Base-by-base conservation (phyloP, 2,888 invertebrate genomes). In the Dicranocentrus wangi region DNA sequence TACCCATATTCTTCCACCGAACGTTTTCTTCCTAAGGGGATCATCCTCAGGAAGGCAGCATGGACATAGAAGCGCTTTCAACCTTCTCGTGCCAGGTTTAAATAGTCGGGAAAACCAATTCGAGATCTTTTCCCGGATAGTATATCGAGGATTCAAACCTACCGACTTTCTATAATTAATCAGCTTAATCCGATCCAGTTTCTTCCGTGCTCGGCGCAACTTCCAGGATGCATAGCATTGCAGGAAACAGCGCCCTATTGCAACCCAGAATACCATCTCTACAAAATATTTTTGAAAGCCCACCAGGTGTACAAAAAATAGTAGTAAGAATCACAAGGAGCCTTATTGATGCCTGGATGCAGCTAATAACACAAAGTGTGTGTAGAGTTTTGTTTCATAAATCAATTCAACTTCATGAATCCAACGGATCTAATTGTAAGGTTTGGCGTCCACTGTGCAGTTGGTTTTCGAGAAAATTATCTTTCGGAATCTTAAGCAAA, bases 161-260 rank as follows among this genome's bases (percentile, higher is more conserved):
- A 77, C 23, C 21, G 78, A 75, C 39, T 70, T 53, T 58, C 85
- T 51, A 55, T 86, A 86, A 7, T 82, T 82, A 68, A 84, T 85
- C n/a, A 82, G 3, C 58, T 86, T 86, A 7, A 83, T 85, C 25
- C 75, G 51, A 51, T 85, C 78, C n/a, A 85, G 27, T 25, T 65
- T 61, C 25, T 39, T 51, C 1, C 78, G 28, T 2, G 84, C 84
- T 13, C 70, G n/a, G 7, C 76, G 61, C n/a, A 83, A 19, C 17
- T 77, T 63, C 58, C 78, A 65, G 3, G 78, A 42, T 13, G 63
- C 65, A 32, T 71, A 65, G 47, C 78, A 79, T 2, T 63, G 66
- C 13, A 70, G 65, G 13, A 79, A 27, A 2, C 78, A 79, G 55
- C 61, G 71, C 1, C 63, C 71, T 10, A 79, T 55, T 10, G 66